phyloP scores from a whole-genome alignment of 2,113 vertebrate species.

The Brachyhypopomus gauderio region DNA sequence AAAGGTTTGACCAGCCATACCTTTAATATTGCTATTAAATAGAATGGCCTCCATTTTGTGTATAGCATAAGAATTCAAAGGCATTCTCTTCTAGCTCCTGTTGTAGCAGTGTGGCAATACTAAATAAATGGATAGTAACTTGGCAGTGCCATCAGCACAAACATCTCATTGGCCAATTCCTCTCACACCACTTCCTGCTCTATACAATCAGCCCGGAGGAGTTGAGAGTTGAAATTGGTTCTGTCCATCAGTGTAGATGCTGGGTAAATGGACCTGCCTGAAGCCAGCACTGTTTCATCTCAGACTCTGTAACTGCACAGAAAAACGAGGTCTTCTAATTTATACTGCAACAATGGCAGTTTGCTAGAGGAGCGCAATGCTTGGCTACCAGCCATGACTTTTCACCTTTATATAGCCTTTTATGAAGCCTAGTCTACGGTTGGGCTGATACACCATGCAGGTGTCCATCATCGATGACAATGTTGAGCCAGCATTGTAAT shows the following conservation, averaged over 20 bases:
- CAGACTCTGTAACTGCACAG: not conserved
- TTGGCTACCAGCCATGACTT: too few species aligned
- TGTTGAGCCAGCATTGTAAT: too few species aligned
- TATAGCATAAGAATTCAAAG: too few species aligned
- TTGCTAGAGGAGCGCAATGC: too few species aligned
- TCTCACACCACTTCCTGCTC: conserved; percentile 45
- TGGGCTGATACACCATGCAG: too few species aligned
- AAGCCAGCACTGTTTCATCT: conserved; percentile 42
- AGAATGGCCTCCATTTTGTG: too few species aligned
- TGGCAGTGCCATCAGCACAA: conserved; percentile 3
- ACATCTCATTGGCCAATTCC: conserved; percentile 35
- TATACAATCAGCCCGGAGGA: conserved; percentile 41
- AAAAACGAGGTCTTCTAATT: not conserved
- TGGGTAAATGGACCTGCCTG: conserved; percentile 51
- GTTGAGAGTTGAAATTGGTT: conserved; percentile 53
- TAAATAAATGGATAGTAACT: conserved; percentile 36
- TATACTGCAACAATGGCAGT: not conserved
- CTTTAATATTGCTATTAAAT: too few species aligned
- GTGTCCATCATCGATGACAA: too few species aligned
- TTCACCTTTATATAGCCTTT: too few species aligned
- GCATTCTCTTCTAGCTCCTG: not conserved
- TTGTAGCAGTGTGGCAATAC: not conserved
- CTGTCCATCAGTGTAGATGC: conserved; percentile 53
- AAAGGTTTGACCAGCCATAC: too few species aligned
- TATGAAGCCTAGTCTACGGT: too few species aligned